Base-by-base conservation (phyloP, 1,140 invertebrate species). In the Drosophila sulfurigaster region DNA sequence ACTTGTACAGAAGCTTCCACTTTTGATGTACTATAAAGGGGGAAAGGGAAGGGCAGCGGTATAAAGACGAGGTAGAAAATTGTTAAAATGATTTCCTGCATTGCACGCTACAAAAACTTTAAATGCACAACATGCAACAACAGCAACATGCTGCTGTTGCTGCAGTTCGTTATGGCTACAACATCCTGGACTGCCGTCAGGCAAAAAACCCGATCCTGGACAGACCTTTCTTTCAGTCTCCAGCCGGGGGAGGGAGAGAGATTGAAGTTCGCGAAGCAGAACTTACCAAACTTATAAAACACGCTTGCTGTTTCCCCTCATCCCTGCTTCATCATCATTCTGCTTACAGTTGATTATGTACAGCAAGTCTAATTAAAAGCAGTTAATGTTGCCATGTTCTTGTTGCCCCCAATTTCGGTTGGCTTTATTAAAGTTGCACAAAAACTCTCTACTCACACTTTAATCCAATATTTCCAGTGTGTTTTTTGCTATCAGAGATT, bases 1-100 rank as follows among this genome's bases (percentile, higher is more conserved):
- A 87, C 83, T 82, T 88, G 70, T 66, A 78, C 74, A 75, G 67
- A 71, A 81, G 78, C 51, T 32, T 28, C 51, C 1, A 13, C 51
- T 49, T 11, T n/a, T 43, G n/a, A 3, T 43, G 35, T 3, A 4
- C 3, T 13, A 7, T 7, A 25, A 20, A 10, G 48, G 11, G 20
- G 48, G 48, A 49, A 49, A 25, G 25, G 13, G 15, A 10, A 38
- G 15, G 15, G 43, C 51, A 38, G 32, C 32, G 54, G 65, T 25
- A 25, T 25, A 25, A 25, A 78, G 56, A n/a, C 15, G 49, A 63
- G 82, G 78, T 62, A 68, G 70, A 83, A 87, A 87, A 87, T 78
- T 87, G 83, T 88, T 88, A 89, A 87, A 87, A 87, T 87, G 77
- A 88, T 87, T 87, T 87, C 83, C 83, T 88, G 78, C 83, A 88